Evolutionary conservation across 2,888 invertebrate species (phyloP), one percentile per base, ranked within the genome.

Genomic region (Brachypalpus laphriformis): DNA sequence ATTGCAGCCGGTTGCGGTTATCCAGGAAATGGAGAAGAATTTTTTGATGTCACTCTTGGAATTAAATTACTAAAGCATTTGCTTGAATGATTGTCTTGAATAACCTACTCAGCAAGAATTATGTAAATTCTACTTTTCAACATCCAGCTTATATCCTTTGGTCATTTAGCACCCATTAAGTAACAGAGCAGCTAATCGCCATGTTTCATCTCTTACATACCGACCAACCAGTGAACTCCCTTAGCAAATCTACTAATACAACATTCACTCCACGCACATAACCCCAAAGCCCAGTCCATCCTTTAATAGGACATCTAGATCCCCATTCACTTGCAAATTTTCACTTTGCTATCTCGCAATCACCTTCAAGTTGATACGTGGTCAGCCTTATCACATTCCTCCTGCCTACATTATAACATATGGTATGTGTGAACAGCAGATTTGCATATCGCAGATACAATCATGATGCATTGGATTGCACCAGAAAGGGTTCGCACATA

Each of bases 381-480:
- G 59, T 54, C 75, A 28, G 80, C 57, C 85, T 85, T 81, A 76
- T 85, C 70, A 65, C 70, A 65, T 59, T 59, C 54, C 65, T 75
- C 59, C 51, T 45, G 65, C 80, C 56, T 28, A 83, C 74, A 66
- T 65, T 8, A 85, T n/a, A n/a, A n/a, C n/a, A n/a, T n/a, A n/a
- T n/a, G n/a, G n/a, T n/a, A n/a, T 59, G 85, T 85, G 85, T 76
- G 85, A 81, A 85, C 70, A 85, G 85, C 65, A 70, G 71, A 85
- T 81, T 85, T 85, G 81, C 85, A 85, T 85, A 85, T 85, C 76
- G 47, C 72, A 70, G 77, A 22, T 77, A 74, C 68, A 72, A 83
- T 83, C 83, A 66, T 78, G 74, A 83, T 83, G 74, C 70, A 83
- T 83, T 74, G 82, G 56, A 77, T 72, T 66, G 74, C 54, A 57